A percentile compares a stretch with the other conserved stretches of the same genome.
Evolutionary conservation across 37 sponge, comb jelly and placozoan genomes (phyloP).

Genomic region (Haliclona indistincta): DNA sequence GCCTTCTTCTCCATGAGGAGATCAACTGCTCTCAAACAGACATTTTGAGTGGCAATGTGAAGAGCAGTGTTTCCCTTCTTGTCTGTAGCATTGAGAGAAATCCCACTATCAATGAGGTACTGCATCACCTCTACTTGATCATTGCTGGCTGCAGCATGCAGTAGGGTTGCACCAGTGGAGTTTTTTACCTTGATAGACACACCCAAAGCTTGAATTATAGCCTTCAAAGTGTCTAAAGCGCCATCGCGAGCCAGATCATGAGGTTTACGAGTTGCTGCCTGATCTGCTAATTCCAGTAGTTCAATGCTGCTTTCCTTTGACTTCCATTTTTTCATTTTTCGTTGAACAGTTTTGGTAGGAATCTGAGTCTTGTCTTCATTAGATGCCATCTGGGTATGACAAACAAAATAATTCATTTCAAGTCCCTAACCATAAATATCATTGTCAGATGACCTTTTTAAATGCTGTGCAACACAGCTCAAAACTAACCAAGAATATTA

Average conservation of each 20-base stretch:
- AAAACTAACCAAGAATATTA: too few relatives aligned
- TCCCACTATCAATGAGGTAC: constrained; percentile 68
- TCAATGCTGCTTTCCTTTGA: background rate
- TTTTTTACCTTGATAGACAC: constrained; percentile 29
- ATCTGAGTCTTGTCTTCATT: too few relatives aligned
- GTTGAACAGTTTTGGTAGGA: too few relatives aligned
- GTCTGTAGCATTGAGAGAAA: constrained; percentile 51
- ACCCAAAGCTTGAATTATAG: constrained; percentile 6
- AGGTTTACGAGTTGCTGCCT: background rate
- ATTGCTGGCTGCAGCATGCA: constrained; percentile 58
- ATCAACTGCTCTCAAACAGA: constrained; percentile 28
- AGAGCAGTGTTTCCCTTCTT: constrained; percentile 82
- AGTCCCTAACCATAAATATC: too few relatives aligned
- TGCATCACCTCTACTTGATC: constrained; percentile 56
- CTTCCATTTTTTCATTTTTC: too few relatives aligned
- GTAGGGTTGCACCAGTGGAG: constrained; percentile 41
- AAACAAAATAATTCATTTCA: too few relatives aligned
- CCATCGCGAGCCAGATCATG: constrained; percentile 49
- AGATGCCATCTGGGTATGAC: too few relatives aligned
- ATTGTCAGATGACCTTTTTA: too few relatives aligned
- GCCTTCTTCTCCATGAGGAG: constrained; percentile 56
- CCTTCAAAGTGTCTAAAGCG: constrained; percentile 35
- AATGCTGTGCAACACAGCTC: too few relatives aligned
- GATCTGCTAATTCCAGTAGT: background rate
- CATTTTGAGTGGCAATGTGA: constrained; percentile 60